Conservation (phyloP, 2,888 invertebrate species). For the Miltochrista miniata region DNA sequence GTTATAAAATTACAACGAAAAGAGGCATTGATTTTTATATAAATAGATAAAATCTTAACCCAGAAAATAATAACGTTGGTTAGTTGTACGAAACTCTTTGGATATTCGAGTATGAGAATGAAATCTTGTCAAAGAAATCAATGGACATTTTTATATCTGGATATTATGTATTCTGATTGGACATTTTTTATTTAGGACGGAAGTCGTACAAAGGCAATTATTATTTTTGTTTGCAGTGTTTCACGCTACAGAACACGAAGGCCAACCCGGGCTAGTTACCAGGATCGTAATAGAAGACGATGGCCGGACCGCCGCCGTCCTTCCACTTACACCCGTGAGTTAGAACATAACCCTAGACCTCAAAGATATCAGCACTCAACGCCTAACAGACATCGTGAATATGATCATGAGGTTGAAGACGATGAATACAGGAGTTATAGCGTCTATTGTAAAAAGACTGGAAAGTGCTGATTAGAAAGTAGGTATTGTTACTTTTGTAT, state of each 20-base stretch:
- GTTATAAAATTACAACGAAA: too few relatives aligned
- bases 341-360: slow-evolving; percentile 36
- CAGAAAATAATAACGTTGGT: too few relatives aligned
- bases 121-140: too few relatives aligned
- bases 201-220: too few relatives aligned
- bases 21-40: too few relatives aligned
- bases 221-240: slow-evolving; percentile 46
- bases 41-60: too few relatives aligned
- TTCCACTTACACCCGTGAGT: slow-evolving; percentile 19
- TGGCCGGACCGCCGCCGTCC: slow-evolving; percentile 53
- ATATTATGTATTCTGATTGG: too few relatives aligned
- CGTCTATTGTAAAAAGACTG: slow-evolving; percentile 59
- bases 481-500: neutral
- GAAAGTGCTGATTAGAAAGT: slow-evolving; percentile 50
- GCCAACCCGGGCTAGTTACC: slow-evolving; percentile 60
- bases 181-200: too few relatives aligned
- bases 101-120: too few relatives aligned
- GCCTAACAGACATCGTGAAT: slow-evolving; percentile 48
- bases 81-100: too few relatives aligned
- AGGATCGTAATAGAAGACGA: slow-evolving; percentile 62
- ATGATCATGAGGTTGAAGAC: slow-evolving; percentile 46
- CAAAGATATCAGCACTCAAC: slow-evolving; percentile 33
- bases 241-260: slow-evolving; percentile 56
- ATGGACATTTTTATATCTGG: too few relatives aligned
- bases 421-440: slow-evolving; percentile 53